Evolutionary conservation across 2,797 vertebrate species (phyloP), one percentile per base, ranked within the genome.

Genomic region (Microhierax caerulescens): DNA sequence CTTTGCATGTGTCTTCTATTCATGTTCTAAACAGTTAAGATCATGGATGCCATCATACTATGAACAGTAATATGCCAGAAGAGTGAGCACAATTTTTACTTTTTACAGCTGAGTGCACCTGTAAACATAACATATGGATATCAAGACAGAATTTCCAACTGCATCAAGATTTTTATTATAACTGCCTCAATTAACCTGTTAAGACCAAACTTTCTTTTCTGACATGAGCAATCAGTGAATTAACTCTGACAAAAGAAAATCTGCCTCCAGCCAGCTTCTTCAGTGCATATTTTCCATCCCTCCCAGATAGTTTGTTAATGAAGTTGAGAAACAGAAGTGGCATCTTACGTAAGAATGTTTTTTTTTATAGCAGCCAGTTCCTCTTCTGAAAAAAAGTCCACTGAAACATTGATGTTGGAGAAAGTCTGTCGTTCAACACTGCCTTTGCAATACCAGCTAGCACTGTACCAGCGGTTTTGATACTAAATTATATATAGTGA

Each of bases 321-420:
- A 88, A 45, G 70, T 63, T 81, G 56, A 73, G 53, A 83, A 90
- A 67, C 0, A 2, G 8, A 81, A 34, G 48, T 17, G 9, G 1
- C 4, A 53, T 83, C 28, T 80, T 70, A 53, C 2, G 11, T 22
- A 88, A 63, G 16, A 83, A 70, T 18, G 8, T 39, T 16, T 6
- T 45, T 82, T 80, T 67, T 85, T 36, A 11, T 54, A 39, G 22
- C 1, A 5, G 10, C 15, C 0, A 0, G 3, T 27, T 87, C 5
- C 7, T 85, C 9, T 80, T 70, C n/a, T 74, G 37, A 41, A 92
- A 72, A 72, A 84, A 51, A 67, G 37, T 28, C 21, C 16, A 54
- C 22, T 1, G 2, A 56, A 43, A 24, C 12, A 39, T 0, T 61
- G 8, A 34, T 69, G 5, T 17, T 73, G 41, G 16, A 36, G 45